Percentiles rank a stretch among this genome's conserved stretches.
These are phyloP conservation scores for Eulithis prunata DNA, from an alignment of 2,888 invertebrate genomes.

Conservation along the genomic window DNA sequence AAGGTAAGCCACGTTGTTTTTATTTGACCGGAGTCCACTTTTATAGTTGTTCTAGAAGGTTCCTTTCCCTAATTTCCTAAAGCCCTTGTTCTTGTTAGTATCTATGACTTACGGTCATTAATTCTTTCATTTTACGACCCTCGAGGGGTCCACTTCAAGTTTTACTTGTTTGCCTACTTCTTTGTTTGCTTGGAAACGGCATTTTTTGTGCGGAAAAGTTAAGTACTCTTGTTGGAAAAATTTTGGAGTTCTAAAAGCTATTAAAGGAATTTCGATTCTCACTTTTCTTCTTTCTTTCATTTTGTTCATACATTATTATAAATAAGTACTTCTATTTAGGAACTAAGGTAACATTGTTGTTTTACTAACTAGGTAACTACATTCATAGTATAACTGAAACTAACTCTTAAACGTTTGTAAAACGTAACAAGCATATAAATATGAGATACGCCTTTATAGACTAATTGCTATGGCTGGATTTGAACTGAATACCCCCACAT, in stretches of 20 bases:
- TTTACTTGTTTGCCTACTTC: conserved; percentile 32
- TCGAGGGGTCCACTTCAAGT: conserved; percentile 27
- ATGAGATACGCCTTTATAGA: not conserved
- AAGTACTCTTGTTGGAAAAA: conserved; percentile 22
- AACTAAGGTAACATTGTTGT: too few relatives aligned
- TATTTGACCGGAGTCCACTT: conserved; percentile 18
- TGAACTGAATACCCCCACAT: conserved; percentile 5
- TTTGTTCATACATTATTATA: too few relatives aligned
- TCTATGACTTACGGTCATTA: conserved; percentile 42
- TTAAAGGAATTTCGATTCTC: conserved; percentile 13
- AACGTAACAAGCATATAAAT: too few relatives aligned
- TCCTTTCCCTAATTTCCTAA: conserved; percentile 18
- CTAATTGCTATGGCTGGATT: not conserved
- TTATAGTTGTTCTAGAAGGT: conserved; percentile 11
- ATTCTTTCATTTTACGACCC: conserved; percentile 39
- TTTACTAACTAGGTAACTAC: too few relatives aligned
- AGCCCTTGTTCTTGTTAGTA: conserved; percentile 28
- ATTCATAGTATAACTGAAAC: too few relatives aligned
- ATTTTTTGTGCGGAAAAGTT: conserved; percentile 22
- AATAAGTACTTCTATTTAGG: too few relatives aligned
- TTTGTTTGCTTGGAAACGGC: conserved; percentile 32
- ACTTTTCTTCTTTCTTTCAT: not conserved
- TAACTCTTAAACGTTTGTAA: too few relatives aligned
- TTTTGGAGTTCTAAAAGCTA: conserved; percentile 14
- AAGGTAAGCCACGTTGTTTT: conserved; percentile 21